Percentiles rank a stretch among this genome's conserved stretches.
Conservation (phyloP, 2,888 invertebrate genomes). For the Drosophila bunnanda region DNA sequence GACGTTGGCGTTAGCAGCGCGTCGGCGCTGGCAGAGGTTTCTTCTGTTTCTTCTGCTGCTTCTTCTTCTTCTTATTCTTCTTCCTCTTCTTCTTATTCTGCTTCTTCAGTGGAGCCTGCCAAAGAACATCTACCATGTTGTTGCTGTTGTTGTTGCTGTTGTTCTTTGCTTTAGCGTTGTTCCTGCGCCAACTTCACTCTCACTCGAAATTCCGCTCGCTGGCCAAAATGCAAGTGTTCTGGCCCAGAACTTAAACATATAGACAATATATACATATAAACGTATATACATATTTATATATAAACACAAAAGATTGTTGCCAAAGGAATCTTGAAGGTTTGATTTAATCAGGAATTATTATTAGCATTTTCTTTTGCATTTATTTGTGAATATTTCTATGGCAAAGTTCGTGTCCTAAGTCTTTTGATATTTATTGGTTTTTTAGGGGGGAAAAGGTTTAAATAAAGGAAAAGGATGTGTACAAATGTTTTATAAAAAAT, state of each 20-base stretch:
- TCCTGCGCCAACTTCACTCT: conserved; percentile 76
- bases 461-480: not conserved
- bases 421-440: conserved; percentile 23
- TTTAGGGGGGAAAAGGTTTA: not conserved
- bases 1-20: conserved; percentile 39
- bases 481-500: too few relatives aligned
- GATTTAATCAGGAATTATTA: not conserved
- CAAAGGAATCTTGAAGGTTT: not conserved
- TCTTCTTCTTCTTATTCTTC: conserved; percentile 10
- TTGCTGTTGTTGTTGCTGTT: conserved; percentile 34
- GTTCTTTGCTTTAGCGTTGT: conserved; percentile 51
- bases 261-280: not conserved
- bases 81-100: not conserved
- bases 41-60: conserved; percentile 3
- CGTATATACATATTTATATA: not conserved
- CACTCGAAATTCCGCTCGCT: conserved; percentile 73
- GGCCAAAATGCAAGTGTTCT: conserved; percentile 75
- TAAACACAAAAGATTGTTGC: not conserved
- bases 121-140: conserved; percentile 33
- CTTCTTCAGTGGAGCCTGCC: conserved; percentile 51
- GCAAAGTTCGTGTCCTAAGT: conserved; percentile 42
- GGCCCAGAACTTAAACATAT: conserved; percentile 45
- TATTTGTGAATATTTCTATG: not conserved
- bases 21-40: conserved; percentile 2
- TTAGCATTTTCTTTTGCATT: too few relatives aligned